Conservation (phyloP, 2,113 vertebrate species). For the Limanda limanda region DNA sequence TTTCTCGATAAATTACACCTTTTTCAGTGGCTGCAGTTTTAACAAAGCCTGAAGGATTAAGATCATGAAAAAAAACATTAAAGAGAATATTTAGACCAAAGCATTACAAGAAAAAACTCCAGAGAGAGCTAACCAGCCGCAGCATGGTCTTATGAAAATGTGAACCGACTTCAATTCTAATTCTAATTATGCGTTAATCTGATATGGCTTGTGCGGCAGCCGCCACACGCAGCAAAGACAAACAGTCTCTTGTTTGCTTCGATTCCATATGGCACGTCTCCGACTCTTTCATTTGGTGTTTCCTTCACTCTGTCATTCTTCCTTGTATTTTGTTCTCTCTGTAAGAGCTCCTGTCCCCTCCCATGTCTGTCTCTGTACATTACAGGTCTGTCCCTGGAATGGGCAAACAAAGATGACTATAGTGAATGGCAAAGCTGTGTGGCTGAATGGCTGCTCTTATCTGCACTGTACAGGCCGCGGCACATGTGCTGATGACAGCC, state of each 20-base stretch:
- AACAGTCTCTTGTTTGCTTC: slow-evolving; percentile 41
- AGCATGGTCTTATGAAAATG: slow-evolving; percentile 33
- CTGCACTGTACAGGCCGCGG: slow-evolving; percentile 70
- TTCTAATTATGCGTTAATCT: slow-evolving; percentile 53
- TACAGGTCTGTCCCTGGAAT: slow-evolving; percentile 62
- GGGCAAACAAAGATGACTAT: slow-evolving; percentile 72
- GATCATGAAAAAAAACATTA: neutral
- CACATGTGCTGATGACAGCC: slow-evolving; percentile 79
- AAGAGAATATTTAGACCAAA: neutral
- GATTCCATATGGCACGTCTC: slow-evolving; percentile 59
- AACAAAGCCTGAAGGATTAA: neutral
- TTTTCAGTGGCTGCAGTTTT: neutral
- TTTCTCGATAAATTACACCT: neutral
- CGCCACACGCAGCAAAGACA: slow-evolving; percentile 44
- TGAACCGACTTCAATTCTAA: slow-evolving; percentile 41
- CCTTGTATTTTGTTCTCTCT: slow-evolving; percentile 49
- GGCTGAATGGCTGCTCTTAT: slow-evolving; percentile 74
- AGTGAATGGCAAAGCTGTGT: slow-evolving; percentile 59
- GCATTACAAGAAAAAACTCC: neutral
- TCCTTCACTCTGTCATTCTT: slow-evolving; percentile 47
- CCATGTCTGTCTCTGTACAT: slow-evolving; percentile 54
- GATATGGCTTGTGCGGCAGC: slow-evolving; percentile 53
- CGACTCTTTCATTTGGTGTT: slow-evolving; percentile 37
- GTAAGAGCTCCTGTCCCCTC: slow-evolving; percentile 36
- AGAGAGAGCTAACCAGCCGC: slow-evolving; percentile 8